Percentiles rank a stretch among this genome's conserved stretches.
Conservation (phyloP, 2,113 vertebrate genomes). For the Callionymus lyra region DNA sequence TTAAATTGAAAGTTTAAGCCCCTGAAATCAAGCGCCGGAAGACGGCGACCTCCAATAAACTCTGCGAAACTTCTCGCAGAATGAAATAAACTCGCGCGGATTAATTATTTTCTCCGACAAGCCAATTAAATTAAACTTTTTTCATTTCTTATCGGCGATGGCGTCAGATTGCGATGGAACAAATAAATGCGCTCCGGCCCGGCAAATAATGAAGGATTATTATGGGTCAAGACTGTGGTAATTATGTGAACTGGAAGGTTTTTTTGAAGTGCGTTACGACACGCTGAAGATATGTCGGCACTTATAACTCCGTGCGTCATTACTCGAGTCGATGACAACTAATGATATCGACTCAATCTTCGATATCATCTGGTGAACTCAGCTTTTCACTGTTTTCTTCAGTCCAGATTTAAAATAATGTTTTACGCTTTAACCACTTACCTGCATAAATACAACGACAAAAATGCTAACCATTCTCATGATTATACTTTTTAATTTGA, state of each 20-base stretch:
- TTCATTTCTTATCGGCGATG: slow-evolving; percentile 35
- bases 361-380: too few species aligned
- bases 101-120: slow-evolving; percentile 38
- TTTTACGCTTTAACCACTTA: slow-evolving; percentile 17
- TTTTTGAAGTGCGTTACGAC: too few species aligned
- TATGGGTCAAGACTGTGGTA: slow-evolving; percentile 36
- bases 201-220: slow-evolving; percentile 54
- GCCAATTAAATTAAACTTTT: slow-evolving; percentile 55
- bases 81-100: slow-evolving; percentile 37
- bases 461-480: too few species aligned
- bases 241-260: slow-evolving; percentile 27
- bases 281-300: too few species aligned
- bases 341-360: too few species aligned
- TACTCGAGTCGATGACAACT: too few species aligned
- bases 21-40: slow-evolving; percentile 19
- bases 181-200: slow-evolving; percentile 24
- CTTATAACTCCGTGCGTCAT: too few species aligned
- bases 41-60: slow-evolving; percentile 32
- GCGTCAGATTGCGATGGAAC: slow-evolving; percentile 34
- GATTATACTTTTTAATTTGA: too few species aligned
- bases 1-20: slow-evolving; percentile 18
- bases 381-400: too few species aligned
- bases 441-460: slow-evolving; percentile 25
- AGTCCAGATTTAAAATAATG: too few species aligned
- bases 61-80: slow-evolving; percentile 20